Evolutionary conservation across 2,888 invertebrate species (phyloP), one percentile per base, ranked within the genome.

Genomic region (Latrodectus elegans): DNA sequence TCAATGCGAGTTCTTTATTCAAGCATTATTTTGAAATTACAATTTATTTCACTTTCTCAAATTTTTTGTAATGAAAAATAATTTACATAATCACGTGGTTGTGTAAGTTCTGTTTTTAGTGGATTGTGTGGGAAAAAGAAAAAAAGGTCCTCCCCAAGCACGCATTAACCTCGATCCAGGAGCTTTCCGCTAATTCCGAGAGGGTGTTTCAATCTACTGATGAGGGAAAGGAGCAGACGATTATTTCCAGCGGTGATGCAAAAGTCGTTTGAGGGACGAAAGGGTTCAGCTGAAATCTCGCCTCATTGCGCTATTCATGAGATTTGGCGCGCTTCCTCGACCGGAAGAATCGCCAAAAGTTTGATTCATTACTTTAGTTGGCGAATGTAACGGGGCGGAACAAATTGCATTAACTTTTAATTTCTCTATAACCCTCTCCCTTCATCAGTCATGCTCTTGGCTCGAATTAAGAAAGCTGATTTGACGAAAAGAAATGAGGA

Each of bases 331-430:
- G 80, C 71, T 71, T 75, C 64, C 53, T 75, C 71, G 76, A 80
- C 79, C 85, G 85, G 80, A 86, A 86, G 80, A 80, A 81, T 86
- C 85, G 85, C 85, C 85, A 86, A 80, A 86, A 86, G 80, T 86
- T 86, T 86, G 85, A 86, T 86, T 86, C 85, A 86, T 86, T 86
- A 86, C 85, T 79, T 80, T 80, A 86, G 85, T 86, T 86, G 85
- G 85, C 85, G 85, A 86, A 86, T 80, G 85, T 86, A 86, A 86
- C 85, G 85, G 85, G 80, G 71, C 85, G 75, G 55, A 80, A 80
- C 75, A 80, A 75, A 86, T 86, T 86, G 80, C 75, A 74, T 86
- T 86, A 86, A 86, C 80, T 86, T 86, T 86, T 86, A 86, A 86
- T 86, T 86, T 86, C 80, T 71, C 80, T 52, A 71, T 86, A 86